phyloP scores from a whole-genome alignment of 2,797 vertebrate species.

The Molossus molossus region DNA sequence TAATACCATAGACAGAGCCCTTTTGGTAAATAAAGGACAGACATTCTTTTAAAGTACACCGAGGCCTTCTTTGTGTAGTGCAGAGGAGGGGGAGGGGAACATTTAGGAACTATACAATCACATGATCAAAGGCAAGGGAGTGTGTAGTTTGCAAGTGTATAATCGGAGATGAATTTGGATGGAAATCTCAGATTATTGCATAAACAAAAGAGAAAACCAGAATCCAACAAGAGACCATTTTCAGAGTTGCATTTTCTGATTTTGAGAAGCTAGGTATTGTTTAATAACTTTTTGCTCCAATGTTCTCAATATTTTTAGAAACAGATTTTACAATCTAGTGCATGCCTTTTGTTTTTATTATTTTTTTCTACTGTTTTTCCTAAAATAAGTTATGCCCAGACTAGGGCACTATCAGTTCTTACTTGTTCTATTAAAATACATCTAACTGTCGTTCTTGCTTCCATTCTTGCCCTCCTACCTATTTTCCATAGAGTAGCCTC shows the following conservation, averaged over 20 bases:
- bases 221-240: background rate
- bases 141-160: background rate
- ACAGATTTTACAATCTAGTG: background rate
- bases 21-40: slow-evolving; percentile 16
- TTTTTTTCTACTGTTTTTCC: background rate
- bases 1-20: background rate
- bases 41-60: background rate
- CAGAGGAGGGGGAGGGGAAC: background rate
- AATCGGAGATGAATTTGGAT: background rate
- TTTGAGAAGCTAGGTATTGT: slow-evolving; percentile 44
- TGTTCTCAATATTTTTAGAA: background rate
- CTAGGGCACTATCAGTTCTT: background rate
- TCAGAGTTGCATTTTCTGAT: slow-evolving; percentile 20
- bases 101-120: background rate
- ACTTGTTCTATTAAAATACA: background rate
- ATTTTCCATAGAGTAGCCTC: background rate
- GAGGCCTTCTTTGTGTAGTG: background rate
- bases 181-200: background rate
- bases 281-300: background rate
- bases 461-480: background rate
- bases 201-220: background rate
- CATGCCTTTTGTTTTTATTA: background rate
- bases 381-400: background rate
- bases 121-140: background rate
- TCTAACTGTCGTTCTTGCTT: background rate